A percentile compares a stretch with the other conserved stretches of the same genome.
Evolutionary conservation across 1,140 invertebrate genomes (phyloP).

Genomic region (Tenebrio molitor): DNA sequence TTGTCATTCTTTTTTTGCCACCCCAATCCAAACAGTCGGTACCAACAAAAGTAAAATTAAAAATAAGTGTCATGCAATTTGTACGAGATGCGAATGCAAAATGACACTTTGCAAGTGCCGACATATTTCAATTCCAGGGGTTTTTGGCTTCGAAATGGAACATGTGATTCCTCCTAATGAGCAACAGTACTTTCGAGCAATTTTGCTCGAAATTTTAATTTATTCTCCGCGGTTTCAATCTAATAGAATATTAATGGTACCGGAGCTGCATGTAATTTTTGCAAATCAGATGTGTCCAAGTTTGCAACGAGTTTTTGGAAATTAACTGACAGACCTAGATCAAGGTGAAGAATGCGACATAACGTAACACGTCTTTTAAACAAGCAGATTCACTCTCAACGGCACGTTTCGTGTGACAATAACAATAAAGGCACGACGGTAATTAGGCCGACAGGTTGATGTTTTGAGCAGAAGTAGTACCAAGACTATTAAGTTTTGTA

Average conservation of each 20-base stretch:
- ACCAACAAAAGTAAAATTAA: too few relatives aligned
- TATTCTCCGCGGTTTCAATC: too few relatives aligned
- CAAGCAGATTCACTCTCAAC: constrained; percentile 26
- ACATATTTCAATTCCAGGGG: background rate
- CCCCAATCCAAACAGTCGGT: too few relatives aligned
- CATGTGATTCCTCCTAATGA: background rate
- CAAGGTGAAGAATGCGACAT: constrained; percentile 7
- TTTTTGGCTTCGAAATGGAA: too few relatives aligned
- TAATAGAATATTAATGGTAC: too few relatives aligned
- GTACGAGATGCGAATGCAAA: too few relatives aligned
- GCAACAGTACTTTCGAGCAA: background rate
- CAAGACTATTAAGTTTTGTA: background rate
- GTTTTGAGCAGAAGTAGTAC: background rate
- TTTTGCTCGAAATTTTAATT: too few relatives aligned
- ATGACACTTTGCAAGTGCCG: too few relatives aligned
- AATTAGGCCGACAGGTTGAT: background rate
- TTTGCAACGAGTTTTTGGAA: background rate
- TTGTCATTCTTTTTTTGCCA: too few relatives aligned
- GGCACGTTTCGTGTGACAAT: constrained; percentile 21
- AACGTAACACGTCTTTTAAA: constrained; percentile 3
- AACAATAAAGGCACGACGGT: constrained; percentile 1
- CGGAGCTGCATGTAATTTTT: too few relatives aligned
- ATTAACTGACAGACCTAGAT: background rate
- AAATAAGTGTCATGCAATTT: too few relatives aligned
- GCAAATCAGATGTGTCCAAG: too few relatives aligned